Base-by-base conservation (phyloP, 2,113 vertebrate genomes). In the Chloebia gouldiae region DNA sequence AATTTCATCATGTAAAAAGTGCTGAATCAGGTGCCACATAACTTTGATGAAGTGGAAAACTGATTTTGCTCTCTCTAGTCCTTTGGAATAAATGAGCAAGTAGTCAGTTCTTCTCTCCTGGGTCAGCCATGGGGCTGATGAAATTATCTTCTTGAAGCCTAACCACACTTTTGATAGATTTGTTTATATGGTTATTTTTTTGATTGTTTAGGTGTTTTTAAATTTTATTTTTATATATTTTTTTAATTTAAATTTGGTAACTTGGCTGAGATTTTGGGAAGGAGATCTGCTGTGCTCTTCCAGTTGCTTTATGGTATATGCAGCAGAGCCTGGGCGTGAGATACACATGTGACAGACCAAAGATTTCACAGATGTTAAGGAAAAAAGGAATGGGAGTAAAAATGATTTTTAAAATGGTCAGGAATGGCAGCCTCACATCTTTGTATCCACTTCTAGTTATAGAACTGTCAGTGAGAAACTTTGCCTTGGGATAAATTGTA, bases 1-100 rank as follows among this genome's bases (percentile, higher is more conserved):
- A 79, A 90, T 69, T 54, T 81, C 51, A 25, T 49, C 0, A 0
- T 13, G 45, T 96, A 76, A 94, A 71, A 92, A 94, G 81, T 88
- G 86, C 95, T 68, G 81, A 96, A 96, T 96, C 87, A 77, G 79
- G 33, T 71, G 75, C 81, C 61, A 27, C 6, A 11, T 72, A 88
- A 88, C 72, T 86, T 72, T n/a, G 75, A 75, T 57, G 31, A 40
- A 37, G 51, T 83, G 87, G 85, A 90, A 95, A 93, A 44, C 6
- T 11, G 21, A 42, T 92, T 53, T 45, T 63, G 10, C 64, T 49
- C n/a, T 76, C 49, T 18, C 30, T 25, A 69, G 69, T 75, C 91
- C 81, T 90, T 78, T 81, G 79, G 69, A 91, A 80, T 69, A 91
- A 60, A 51, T 11, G 64, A 91, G 63, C 27, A 86, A 44, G 37